phyloP scores from a whole-genome alignment of 2,888 invertebrate species.

The Petrolisthes cinctipes region DNA sequence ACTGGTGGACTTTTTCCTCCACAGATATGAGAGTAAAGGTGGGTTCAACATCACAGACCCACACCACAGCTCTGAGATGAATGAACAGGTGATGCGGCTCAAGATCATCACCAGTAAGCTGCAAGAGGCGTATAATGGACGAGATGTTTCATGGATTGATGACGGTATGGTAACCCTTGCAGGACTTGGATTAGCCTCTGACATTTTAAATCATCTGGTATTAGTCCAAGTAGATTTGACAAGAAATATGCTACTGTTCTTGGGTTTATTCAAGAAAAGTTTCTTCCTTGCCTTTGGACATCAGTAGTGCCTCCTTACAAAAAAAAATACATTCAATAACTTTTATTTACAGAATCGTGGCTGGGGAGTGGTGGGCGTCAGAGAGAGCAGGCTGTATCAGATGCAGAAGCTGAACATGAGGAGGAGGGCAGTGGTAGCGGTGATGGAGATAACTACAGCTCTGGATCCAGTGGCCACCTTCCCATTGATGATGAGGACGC shows the following conservation, averaged over 20 bases:
- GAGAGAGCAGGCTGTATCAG: conserved; percentile 39
- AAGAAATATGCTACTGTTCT: too few species aligned
- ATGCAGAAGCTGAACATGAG: conserved; percentile 27
- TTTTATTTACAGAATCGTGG: conserved; percentile 46
- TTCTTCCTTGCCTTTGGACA: not conserved
- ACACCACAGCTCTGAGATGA: conserved; percentile 71
- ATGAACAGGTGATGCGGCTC: conserved; percentile 82
- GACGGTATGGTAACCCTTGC: conserved; percentile 40
- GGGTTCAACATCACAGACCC: conserved; percentile 42
- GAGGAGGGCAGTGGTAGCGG: conserved; percentile 48
- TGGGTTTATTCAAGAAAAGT: not conserved
- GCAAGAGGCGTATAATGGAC: conserved; percentile 89
- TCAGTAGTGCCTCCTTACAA: too few species aligned
- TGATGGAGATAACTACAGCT: conserved; percentile 37
- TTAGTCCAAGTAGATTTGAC: too few species aligned
- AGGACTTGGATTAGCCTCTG: not conserved
- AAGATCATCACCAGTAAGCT: conserved; percentile 84
- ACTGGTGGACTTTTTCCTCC: too few species aligned
- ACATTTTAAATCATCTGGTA: not conserved
- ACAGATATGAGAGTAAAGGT: conserved; percentile 40
- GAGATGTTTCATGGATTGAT: conserved; percentile 85
- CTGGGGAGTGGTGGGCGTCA: conserved; percentile 36
- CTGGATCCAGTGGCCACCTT: conserved; percentile 37
- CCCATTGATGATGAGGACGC: conserved; percentile 65
- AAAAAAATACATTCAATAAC: too few species aligned